Evolutionary conservation across 2,113 vertebrate genomes (phyloP).

Genomic region (Carassius carassius): DNA sequence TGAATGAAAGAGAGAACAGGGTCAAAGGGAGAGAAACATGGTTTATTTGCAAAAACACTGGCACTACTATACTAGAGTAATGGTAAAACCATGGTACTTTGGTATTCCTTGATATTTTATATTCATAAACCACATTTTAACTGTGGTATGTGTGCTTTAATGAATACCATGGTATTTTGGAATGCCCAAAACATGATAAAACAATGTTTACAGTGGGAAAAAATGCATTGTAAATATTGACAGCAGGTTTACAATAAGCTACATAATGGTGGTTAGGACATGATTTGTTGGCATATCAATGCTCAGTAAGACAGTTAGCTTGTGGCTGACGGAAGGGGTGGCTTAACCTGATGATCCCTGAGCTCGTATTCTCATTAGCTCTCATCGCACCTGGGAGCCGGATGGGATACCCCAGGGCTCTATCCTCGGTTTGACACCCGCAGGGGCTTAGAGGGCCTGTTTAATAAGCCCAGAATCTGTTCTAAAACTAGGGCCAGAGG

Average conservation of each 20-base stretch:
- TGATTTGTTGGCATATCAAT: neutral
- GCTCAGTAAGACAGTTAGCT: constrained; percentile 25
- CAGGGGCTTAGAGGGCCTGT: constrained; percentile 1
- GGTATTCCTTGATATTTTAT: neutral
- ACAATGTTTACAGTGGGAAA: too few relatives aligned
- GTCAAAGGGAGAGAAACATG: neutral
- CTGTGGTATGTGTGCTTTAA: neutral
- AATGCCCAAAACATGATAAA: too few relatives aligned
- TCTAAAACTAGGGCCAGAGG: constrained; percentile 10
- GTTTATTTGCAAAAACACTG: neutral
- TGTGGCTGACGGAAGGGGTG: constrained; percentile 32
- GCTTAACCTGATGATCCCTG: constrained; percentile 39
- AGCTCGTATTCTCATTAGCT: constrained; percentile 49
- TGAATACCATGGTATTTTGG: neutral
- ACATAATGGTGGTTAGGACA: neutral
- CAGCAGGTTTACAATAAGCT: neutral
- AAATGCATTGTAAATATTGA: neutral
- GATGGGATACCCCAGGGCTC: constrained; percentile 35
- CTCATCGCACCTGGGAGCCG: constrained; percentile 40
- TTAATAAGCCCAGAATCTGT: constrained; percentile 47
- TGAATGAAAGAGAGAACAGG: constrained; percentile 30
- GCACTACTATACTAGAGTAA: neutral
- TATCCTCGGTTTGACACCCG: constrained; percentile 21
- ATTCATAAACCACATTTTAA: neutral
- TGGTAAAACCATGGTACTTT: neutral